Conservation (phyloP, 2,113 vertebrate genomes). For the Arvicanthis niloticus region DNA sequence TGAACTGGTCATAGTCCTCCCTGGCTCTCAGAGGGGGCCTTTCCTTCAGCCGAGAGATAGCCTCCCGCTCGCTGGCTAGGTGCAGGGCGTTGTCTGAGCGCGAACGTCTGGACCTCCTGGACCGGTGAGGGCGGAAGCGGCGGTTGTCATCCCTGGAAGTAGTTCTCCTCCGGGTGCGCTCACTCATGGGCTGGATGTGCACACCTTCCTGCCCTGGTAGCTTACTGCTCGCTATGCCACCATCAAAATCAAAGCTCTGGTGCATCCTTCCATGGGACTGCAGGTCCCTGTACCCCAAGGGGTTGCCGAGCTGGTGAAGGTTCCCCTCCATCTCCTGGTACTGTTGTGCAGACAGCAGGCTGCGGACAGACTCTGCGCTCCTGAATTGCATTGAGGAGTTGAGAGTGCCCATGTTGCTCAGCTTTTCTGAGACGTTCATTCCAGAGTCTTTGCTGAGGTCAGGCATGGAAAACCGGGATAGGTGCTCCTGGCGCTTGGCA, state of each 20-base stretch:
- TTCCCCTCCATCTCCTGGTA: slow-evolving; percentile 94
- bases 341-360: slow-evolving; percentile 91
- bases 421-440: slow-evolving; percentile 96
- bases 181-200: slow-evolving; percentile 93
- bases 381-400: slow-evolving; percentile 95
- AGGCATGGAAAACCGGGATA: slow-evolving; percentile 98
- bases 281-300: slow-evolving; percentile 90
- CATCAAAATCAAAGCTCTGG: slow-evolving; percentile 94
- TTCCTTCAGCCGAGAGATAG: slow-evolving; percentile 88
- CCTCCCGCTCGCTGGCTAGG: slow-evolving; percentile 92
- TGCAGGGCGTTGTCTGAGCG: slow-evolving; percentile 98
- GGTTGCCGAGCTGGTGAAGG: slow-evolving; percentile 88
- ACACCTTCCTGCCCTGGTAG: slow-evolving; percentile 88
- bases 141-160: slow-evolving; percentile 88
- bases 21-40: slow-evolving; percentile 90
- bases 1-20: slow-evolving; percentile 95
- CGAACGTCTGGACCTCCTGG: slow-evolving; percentile 93
- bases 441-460: slow-evolving; percentile 99
- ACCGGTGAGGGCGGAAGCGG: slow-evolving; percentile 91
- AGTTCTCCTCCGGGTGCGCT: slow-evolving; percentile 90
- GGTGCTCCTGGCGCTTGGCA: slow-evolving; percentile 95
- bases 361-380: slow-evolving; percentile 96
- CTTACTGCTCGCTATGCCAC: slow-evolving; percentile 89
- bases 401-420: slow-evolving; percentile 95
- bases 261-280: slow-evolving; percentile 87